phyloP scores from a whole-genome alignment of 2,888 invertebrate genomes.

The Peribatodes rhomboidaria region DNA sequence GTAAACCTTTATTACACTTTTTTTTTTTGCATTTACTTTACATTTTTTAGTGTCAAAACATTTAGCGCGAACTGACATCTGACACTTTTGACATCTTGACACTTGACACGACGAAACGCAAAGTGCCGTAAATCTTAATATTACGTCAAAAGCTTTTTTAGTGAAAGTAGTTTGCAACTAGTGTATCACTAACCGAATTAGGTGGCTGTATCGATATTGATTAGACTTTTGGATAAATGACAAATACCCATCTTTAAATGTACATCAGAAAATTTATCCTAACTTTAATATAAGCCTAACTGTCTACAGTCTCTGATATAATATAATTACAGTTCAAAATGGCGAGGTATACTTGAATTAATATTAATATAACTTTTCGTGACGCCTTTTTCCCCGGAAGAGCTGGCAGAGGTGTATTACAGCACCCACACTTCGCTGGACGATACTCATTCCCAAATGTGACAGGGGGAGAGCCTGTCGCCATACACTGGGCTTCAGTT shows the following conservation, averaged over 20 bases:
- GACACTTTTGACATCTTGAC: no score
- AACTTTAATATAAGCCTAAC: conserved; percentile 52
- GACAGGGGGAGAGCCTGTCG: no score
- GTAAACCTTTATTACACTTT: no score
- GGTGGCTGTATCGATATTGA: conserved; percentile 24
- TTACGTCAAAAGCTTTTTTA: conserved; percentile 24
- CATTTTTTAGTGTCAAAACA: no score
- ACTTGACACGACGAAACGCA: conserved; percentile 4
- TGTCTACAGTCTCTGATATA: conserved; percentile 55
- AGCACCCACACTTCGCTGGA: no score
- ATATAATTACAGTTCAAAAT: conserved; percentile 21
- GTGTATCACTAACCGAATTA: conserved; percentile 32
- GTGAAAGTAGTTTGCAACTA: conserved; percentile 12
- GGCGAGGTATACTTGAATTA: conserved; percentile 32
- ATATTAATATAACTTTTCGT: no score
- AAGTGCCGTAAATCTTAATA: neutral
- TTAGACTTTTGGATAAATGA: conserved; percentile 34
- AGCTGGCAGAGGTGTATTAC: no score
- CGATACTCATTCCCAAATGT: no score
- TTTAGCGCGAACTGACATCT: no score
- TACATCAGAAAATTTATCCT: conserved; percentile 55
- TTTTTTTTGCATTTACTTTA: no score
- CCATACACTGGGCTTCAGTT: no score
- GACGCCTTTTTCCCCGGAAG: no score
- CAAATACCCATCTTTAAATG: conserved; percentile 41